Evolutionary conservation across 2,888 invertebrate genomes (phyloP).

Genomic region (Spodoptera littoralis): DNA sequence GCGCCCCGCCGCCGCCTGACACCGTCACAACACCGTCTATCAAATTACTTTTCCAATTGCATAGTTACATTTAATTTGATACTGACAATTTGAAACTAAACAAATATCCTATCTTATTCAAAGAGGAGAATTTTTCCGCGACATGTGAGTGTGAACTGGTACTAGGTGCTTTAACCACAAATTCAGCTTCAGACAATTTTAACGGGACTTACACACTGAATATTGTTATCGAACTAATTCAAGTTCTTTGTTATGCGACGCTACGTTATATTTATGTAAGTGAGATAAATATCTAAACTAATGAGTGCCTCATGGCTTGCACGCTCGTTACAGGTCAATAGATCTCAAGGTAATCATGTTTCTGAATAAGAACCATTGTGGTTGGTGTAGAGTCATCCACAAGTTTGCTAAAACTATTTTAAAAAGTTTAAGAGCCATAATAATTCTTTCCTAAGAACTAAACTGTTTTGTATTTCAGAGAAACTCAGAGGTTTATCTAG

Average conservation of each 20-base stretch:
- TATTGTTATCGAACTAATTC: constrained; percentile 38
- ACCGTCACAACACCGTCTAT: constrained; percentile 72
- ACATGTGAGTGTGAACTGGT: constrained; percentile 70
- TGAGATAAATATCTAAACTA: constrained; percentile 57
- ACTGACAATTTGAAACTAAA: constrained; percentile 64
- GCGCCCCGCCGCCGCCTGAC: constrained; percentile 71
- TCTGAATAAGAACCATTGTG: constrained; percentile 65
- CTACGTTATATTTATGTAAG: constrained; percentile 46
- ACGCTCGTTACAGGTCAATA: constrained; percentile 74
- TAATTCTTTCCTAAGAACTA: neutral
- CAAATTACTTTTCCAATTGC: constrained; percentile 82
- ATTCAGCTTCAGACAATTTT: constrained; percentile 43
- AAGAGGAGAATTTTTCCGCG: constrained; percentile 72
- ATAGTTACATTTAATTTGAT: constrained; percentile 71
- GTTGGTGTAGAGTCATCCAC: constrained; percentile 25
- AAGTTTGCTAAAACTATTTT: constrained; percentile 11
- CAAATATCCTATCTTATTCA: constrained; percentile 71
- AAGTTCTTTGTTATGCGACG: constrained; percentile 47
- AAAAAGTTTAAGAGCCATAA: constrained; percentile 11
- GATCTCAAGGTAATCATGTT: constrained; percentile 81
- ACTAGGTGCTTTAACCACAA: constrained; percentile 49
- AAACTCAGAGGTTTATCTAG: constrained; percentile 15
- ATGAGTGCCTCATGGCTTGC: constrained; percentile 56
- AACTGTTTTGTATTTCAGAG: constrained; percentile 14
- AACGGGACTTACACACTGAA: constrained; percentile 56